These are phyloP conservation scores for Epizoanthus illoricatus DNA, from an alignment of 92 coral and sea anemone species.

Conservation along the genomic window DNA sequence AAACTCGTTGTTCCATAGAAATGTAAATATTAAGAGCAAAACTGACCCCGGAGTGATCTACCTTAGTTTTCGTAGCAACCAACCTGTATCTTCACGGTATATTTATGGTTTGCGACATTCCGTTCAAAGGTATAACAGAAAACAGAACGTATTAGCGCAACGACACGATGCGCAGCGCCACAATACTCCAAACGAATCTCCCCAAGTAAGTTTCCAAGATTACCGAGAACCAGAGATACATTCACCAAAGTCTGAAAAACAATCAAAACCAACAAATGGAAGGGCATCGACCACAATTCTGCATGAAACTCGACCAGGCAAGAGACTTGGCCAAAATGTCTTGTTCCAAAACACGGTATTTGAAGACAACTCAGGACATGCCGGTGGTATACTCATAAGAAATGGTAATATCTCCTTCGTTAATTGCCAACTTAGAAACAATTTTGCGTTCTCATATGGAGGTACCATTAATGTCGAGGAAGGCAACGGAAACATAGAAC, in stretches of 20 bases:
- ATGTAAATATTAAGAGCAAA: background rate
- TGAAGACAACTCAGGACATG: conserved; percentile 41
- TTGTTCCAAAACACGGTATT: conserved; percentile 33
- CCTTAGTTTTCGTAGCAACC: background rate
- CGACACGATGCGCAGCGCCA: too few species aligned
- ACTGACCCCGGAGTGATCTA: background rate
- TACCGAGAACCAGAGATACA: too few species aligned
- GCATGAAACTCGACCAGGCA: background rate
- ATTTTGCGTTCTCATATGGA: conserved; percentile 20
- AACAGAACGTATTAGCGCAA: too few species aligned
- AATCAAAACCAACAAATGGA: too few species aligned
- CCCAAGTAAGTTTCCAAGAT: too few species aligned
- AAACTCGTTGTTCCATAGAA: background rate
- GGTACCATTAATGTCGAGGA: conserved; percentile 37
- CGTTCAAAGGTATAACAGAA: too few species aligned
- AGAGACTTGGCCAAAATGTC: background rate
- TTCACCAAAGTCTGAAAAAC: too few species aligned
- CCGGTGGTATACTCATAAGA: conserved; percentile 35
- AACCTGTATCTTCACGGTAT: too few species aligned
- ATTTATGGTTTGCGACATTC: too few species aligned
- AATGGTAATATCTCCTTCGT: conserved; percentile 39
- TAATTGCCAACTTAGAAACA: conserved; percentile 41
- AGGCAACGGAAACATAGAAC: conserved; percentile 42
- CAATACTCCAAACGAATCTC: too few species aligned
- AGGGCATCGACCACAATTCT: too few species aligned